Evolutionary conservation across 2,888 invertebrate genomes (phyloP).

Genomic region (Mactromeris polynyma): DNA sequence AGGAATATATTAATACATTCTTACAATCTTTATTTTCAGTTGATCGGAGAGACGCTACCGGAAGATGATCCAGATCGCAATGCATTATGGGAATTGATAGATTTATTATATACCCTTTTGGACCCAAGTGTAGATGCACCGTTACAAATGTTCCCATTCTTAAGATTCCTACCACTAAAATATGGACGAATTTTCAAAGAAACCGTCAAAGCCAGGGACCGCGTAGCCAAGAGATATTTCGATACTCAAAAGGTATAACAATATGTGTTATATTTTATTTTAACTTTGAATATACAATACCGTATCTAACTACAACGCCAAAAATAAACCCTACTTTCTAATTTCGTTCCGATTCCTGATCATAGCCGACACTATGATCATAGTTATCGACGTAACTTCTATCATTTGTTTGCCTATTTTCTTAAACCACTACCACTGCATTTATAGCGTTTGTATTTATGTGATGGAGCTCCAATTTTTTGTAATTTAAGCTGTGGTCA

Average conservation of each 20-base stretch:
- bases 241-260: conserved; percentile 61
- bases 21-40: conserved; percentile 42
- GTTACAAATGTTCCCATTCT: conserved; percentile 57
- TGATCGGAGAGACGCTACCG: conserved; percentile 64
- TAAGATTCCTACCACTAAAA: conserved; percentile 61
- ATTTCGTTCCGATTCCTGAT: too few relatives aligned
- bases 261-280: too few relatives aligned
- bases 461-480: too few relatives aligned
- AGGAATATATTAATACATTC: neutral
- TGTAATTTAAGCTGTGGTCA: too few relatives aligned
- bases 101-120: conserved; percentile 52
- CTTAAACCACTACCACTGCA: too few relatives aligned
- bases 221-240: conserved; percentile 54
- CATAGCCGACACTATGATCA: too few relatives aligned
- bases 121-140: conserved; percentile 62
- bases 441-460: too few relatives aligned
- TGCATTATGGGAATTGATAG: conserved; percentile 65
- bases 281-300: too few relatives aligned
- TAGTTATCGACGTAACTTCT: too few relatives aligned
- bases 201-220: conserved; percentile 62
- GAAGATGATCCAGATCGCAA: conserved; percentile 60
- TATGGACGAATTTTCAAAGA: conserved; percentile 54
- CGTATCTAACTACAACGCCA: too few relatives aligned
- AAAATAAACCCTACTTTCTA: too few relatives aligned
- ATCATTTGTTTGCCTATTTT: too few relatives aligned